Base-by-base conservation (phyloP, 2,888 invertebrate genomes). In the Drosophila antonietae region DNA sequence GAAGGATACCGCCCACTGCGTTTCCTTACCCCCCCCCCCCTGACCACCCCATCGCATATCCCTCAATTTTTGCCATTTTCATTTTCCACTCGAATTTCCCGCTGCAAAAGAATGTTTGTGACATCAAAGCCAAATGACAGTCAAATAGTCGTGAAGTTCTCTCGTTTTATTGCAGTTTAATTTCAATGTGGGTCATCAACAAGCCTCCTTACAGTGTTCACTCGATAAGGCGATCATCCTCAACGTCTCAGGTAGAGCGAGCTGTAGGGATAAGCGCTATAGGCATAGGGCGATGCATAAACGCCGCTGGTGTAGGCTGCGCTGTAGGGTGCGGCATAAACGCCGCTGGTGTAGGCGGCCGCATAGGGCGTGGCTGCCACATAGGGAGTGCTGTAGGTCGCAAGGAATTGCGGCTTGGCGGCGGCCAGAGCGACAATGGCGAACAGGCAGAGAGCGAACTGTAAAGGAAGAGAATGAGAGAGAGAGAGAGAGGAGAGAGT, bases 251-350 rank as follows among this genome's bases (percentile, higher is more conserved):
- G 85, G 61, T 89, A 84, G 20, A 81, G 41, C 9, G 83, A 85
- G 73, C 90, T 86, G 73, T 86, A 86, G 55, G 88, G 90, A 66
- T 90, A 89, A 15, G 88, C 81, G 65, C 78, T 78, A 75, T 91
- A 91, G 67, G 87, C 89, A 52, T 92, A 91, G 43, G 90, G 89
- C 28, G 88, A 76, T 39, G 91, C 91, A 64, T 92, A 84, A 0
- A 89, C 76, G 20, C 83, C 83, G 68, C 80, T 73, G 59, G 91
- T 71, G 68, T 88, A 69, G 74, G 81, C 80, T 0, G 87, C 82
- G 3, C 91, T 75, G 28, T 92, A 91, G 60, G 90, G 89, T 2
- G 88, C 75, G 33, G 91, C 91, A 51, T 92, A 84, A 3, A 84
- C 76, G 47, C 83, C 83, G 73, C 82, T 71, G 56, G 91, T 71